Conservation (phyloP, 2,113 vertebrate genomes). For the Esox niger region DNA sequence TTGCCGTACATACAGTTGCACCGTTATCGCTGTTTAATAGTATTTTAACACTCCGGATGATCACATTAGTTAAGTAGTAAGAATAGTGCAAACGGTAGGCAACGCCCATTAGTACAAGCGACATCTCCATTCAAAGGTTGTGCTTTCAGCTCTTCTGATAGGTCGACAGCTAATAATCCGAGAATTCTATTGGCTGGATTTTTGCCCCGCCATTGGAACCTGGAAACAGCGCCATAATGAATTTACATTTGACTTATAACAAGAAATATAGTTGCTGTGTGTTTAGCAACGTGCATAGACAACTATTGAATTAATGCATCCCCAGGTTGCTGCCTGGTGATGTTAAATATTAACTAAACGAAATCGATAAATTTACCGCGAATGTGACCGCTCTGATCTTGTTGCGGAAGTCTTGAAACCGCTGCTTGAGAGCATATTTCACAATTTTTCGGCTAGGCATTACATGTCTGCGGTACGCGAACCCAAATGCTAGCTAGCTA, state of each 20-base stretch:
- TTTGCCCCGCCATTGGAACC: slow-evolving; percentile 58
- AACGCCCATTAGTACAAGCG: no score
- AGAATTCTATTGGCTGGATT: slow-evolving; percentile 56
- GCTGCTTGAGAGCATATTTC: no score
- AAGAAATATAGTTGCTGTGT: slow-evolving; percentile 25
- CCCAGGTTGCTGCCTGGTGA: slow-evolving; percentile 35
- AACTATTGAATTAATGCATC: not conserved
- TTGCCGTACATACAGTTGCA: no score
- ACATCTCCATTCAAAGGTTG: not conserved
- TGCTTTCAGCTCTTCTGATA: slow-evolving; percentile 35
- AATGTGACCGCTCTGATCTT: not conserved
- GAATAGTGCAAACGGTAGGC: no score
- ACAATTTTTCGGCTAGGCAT: no score
- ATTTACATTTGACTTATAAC: slow-evolving; percentile 43
- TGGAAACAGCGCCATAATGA: slow-evolving; percentile 69
- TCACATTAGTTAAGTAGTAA: no score
- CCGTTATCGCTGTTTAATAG: no score
- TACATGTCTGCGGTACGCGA: no score
- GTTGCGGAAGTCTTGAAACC: not conserved
- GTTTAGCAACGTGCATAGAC: slow-evolving; percentile 20
- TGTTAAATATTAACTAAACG: not conserved
- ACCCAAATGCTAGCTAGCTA: no score
- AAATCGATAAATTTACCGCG: not conserved
- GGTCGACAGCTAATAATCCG: slow-evolving; percentile 21
- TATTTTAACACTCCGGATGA: no score